Evolutionary conservation across 1,140 invertebrate species (phyloP).

Genomic region (Eulimnadia texana): DNA sequence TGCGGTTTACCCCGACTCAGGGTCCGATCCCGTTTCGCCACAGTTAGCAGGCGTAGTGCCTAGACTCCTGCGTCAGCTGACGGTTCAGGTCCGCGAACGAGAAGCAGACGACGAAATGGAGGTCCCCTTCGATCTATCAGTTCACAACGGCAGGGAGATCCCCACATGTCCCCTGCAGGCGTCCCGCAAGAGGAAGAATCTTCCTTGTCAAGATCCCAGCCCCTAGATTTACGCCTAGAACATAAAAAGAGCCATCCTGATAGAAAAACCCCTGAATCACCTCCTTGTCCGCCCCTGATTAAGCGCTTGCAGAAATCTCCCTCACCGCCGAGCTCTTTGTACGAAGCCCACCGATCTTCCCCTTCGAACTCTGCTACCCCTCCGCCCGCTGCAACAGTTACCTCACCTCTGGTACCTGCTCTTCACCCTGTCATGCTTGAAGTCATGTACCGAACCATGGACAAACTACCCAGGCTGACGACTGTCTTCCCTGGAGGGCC

Average conservation of each 20-base stretch:
- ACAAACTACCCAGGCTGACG: conserved; percentile 32
- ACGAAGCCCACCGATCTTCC: conserved; percentile 5
- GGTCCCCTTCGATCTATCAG: conserved; percentile 40
- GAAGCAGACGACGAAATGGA: not conserved
- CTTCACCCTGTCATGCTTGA: conserved; percentile 51
- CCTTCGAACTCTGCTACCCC: conserved; percentile 4
- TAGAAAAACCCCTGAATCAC: too few species aligned
- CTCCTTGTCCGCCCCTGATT: conserved; percentile 26
- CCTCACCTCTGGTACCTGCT: conserved; percentile 28
- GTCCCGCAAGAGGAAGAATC: not conserved
- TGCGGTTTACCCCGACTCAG: conserved; percentile 8
- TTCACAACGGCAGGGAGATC: not conserved
- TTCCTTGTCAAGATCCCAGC: conserved; percentile 26
- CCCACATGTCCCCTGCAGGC: conserved; percentile 15
- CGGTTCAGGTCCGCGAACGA: conserved; percentile 5
- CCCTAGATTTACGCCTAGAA: conserved; percentile 64
- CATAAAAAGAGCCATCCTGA: conserved; percentile 44
- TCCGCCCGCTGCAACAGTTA: conserved; percentile 18
- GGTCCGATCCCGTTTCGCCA: not conserved
- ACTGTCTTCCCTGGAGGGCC: conserved; percentile 30
- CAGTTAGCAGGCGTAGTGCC: not conserved
- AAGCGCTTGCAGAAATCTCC: not conserved
- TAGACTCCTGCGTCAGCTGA: conserved; percentile 11
- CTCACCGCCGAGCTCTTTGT: not conserved
- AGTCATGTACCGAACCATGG: conserved; percentile 49